Evolutionary conservation across 2,797 vertebrate genomes (phyloP).

Genomic region (Molossus alvarezi): DNA sequence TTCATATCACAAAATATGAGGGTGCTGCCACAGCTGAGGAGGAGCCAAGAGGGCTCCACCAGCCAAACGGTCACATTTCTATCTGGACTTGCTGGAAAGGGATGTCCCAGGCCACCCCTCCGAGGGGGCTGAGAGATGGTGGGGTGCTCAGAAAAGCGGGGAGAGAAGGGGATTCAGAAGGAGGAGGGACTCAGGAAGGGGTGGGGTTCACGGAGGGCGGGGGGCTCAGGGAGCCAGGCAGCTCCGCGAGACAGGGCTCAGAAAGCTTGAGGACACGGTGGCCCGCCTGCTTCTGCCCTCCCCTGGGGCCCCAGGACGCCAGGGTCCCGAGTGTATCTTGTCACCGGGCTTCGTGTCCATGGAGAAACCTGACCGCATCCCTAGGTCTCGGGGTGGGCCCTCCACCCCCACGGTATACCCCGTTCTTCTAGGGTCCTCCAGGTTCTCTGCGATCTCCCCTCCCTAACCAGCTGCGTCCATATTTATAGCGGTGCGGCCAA

Average conservation of each 20-base stretch:
- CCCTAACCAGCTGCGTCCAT: conserved; percentile 76
- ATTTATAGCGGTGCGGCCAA: conserved; percentile 74
- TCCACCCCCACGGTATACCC: not conserved
- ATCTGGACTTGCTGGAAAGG: not conserved
- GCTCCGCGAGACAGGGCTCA: not conserved
- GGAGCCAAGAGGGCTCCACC: not conserved
- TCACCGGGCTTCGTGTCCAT: not conserved
- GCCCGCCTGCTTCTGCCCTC: not conserved
- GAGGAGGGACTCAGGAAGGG: too few species aligned
- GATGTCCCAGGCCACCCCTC: not conserved
- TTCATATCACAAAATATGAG: not conserved
- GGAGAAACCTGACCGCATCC: conserved; percentile 14
- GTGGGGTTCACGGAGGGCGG: not conserved
- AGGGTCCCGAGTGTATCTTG: not conserved
- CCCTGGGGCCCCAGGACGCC: not conserved
- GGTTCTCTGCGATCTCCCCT: not conserved
- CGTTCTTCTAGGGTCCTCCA: not conserved
- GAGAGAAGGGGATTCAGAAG: not conserved
- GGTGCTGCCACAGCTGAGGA: not conserved
- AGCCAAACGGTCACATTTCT: not conserved
- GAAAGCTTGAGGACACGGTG: accelerated
- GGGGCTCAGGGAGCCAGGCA: not conserved
- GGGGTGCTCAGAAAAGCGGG: too few species aligned
- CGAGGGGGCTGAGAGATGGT: not conserved
- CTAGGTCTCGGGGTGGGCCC: not conserved